Conservation (phyloP, 2,888 invertebrate species). For the Caradrina clavipalpis region DNA sequence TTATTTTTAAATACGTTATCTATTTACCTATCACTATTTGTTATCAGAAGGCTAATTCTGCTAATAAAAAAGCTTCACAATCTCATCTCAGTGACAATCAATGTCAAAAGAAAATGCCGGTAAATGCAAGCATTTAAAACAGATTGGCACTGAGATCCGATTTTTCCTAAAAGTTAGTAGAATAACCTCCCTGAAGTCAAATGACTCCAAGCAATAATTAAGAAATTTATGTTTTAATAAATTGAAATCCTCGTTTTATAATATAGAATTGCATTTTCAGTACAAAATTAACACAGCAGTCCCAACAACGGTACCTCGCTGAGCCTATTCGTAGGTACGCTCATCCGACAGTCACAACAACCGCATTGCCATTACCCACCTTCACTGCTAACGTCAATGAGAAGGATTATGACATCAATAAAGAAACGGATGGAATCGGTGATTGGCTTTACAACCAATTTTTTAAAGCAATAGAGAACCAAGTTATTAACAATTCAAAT, state of each 20-base stretch:
- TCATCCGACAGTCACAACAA: slow-evolving; percentile 39
- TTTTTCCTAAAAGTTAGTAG: too few relatives aligned
- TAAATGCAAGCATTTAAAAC: too few relatives aligned
- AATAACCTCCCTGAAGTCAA: too few relatives aligned
- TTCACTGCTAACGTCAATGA: slow-evolving; percentile 66
- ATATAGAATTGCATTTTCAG: slow-evolving; percentile 69
- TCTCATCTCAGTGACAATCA: too few relatives aligned
- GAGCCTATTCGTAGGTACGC: slow-evolving; percentile 68
- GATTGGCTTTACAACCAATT: slow-evolving; percentile 88
- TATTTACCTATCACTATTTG: too few relatives aligned
- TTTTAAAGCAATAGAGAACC: slow-evolving; percentile 86
- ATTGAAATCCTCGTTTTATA: neutral
- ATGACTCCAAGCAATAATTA: too few relatives aligned
- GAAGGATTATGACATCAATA: slow-evolving; percentile 75
- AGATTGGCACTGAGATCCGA: too few relatives aligned
- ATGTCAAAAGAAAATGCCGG: too few relatives aligned
- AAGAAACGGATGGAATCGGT: slow-evolving; percentile 82
- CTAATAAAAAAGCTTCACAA: too few relatives aligned
- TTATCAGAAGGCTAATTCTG: too few relatives aligned
- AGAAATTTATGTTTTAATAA: neutral
- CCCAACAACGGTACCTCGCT: slow-evolving; percentile 67
- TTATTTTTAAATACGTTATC: too few relatives aligned
- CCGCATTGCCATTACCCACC: slow-evolving; percentile 62
- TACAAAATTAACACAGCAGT: slow-evolving; percentile 75
- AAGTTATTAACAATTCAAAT: slow-evolving; percentile 82